These are phyloP conservation scores for Hexactinellida sp. DNA, from an alignment of 37 sponge, comb jelly and placozoan species.

Conservation along the genomic window DNA sequence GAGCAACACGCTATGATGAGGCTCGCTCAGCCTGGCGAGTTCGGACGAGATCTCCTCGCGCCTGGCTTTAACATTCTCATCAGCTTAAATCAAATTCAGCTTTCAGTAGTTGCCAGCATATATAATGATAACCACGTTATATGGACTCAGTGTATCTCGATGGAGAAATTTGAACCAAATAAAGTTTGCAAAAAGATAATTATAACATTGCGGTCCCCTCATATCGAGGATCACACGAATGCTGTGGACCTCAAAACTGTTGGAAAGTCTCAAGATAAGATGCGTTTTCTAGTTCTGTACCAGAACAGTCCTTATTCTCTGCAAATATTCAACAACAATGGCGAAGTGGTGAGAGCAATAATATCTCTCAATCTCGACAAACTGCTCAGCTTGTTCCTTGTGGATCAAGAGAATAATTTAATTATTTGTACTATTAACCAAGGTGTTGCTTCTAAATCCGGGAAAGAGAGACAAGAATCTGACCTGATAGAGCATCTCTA, in stretches of 20 bases:
- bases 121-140: not conserved
- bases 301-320: not conserved
- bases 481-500: not conserved
- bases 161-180: not conserved
- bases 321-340: not conserved
- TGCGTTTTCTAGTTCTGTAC: not conserved
- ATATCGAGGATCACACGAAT: not conserved
- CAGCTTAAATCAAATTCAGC: too few relatives aligned
- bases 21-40: too few relatives aligned
- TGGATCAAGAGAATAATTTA: not conserved
- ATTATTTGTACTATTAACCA: not conserved
- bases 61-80: too few relatives aligned
- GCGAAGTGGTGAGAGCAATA: not conserved
- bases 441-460: too few relatives aligned
- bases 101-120: too few relatives aligned
- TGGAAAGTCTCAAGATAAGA: not conserved
- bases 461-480: not conserved
- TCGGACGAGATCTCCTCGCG: too few relatives aligned
- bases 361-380: not conserved
- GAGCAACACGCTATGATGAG: too few relatives aligned
- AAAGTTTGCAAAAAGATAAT: not conserved
- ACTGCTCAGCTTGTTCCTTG: not conserved
- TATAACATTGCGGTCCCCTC: not conserved
- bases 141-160: not conserved
- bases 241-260: not conserved